Evolutionary conservation across 2,797 vertebrate genomes (phyloP), one percentile per base, ranked within the genome.

Genomic region (Sphenopsis melanotis): DNA sequence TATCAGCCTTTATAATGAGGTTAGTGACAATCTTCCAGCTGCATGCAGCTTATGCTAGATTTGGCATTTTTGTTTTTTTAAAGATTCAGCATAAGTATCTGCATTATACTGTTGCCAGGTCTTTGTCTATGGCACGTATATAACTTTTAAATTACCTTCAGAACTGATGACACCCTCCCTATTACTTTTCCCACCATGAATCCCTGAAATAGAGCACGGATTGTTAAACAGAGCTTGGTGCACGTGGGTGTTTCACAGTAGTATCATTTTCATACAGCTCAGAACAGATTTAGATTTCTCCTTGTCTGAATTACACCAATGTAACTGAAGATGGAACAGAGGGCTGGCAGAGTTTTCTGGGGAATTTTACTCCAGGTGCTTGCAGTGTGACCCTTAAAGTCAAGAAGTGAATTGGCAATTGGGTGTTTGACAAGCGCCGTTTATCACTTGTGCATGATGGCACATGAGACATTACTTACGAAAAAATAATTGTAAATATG

Each of bases 361-460:
- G 55, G 68, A 44, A 37, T 93, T 92, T 93, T 69, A 39, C 64
- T 95, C 60, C 53, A 76, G 68, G 78, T 94, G 18, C 71, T 87
- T 53, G 49, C 39, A 72, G 71, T 60, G 55, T 93, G 83, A 82
- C 90, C 74, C 92, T 47, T 60, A 6, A 60, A 92, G 81, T 69
- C 76, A 74, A 75, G 50, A 89, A 91, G 49, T 12, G 82, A 96
- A 87, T 92, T 85, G 93, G 53, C 84, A 83, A 42, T 77, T 85
- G 81, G 36, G 41, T 91, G 57, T 87, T 89, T 94, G 93, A 93
- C 93, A 94, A 59, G 55, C 0, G 1, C 17, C 2, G 1, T 93
- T 90, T 90, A 80, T 94, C 84, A 89, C 87, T 85, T 52, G 71
- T 24, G 60, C 29, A 6, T 19, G 64, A 89, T 18, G 37, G 57